phyloP scores from a whole-genome alignment of 2,888 invertebrate genomes.

The Rhamnusium bicolor region DNA sequence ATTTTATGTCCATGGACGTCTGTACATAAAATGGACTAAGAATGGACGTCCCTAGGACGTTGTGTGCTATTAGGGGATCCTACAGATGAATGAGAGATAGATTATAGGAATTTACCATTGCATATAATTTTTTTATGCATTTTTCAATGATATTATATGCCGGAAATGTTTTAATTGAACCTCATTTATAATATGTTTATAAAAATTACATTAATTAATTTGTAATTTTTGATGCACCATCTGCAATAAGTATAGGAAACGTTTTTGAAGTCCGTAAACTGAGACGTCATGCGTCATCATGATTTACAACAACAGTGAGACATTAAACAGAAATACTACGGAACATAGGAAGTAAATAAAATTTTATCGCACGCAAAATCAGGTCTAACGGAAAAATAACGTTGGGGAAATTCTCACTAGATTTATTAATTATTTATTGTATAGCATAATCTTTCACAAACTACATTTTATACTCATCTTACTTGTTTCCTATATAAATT shows the following conservation, averaged over 20 bases:
- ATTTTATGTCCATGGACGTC: no score
- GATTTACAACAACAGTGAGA: conserved; percentile 22
- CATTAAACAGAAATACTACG: conserved; percentile 26
- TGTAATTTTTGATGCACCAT: not conserved
- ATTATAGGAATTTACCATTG: no score
- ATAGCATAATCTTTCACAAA: not conserved
- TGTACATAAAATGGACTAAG: no score
- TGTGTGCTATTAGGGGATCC: no score
- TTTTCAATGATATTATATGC: no score
- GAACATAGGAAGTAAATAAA: conserved; percentile 28
- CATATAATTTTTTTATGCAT: no score
- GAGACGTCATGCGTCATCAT: not conserved
- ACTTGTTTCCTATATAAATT: not conserved
- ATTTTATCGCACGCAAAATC: conserved; percentile 37
- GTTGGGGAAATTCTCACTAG: conserved; percentile 12
- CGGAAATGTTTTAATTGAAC: no score
- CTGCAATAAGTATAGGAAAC: conserved; percentile 23
- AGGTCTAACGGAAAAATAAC: not conserved
- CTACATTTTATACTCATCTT: not conserved
- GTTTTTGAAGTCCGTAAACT: conserved; percentile 29
- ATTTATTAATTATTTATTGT: conserved; percentile 18
- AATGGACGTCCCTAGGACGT: no score
- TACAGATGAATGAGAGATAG: no score
- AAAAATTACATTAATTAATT: not conserved
- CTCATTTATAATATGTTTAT: not conserved